These are phyloP conservation scores for Aplocera efformata DNA, from an alignment of 2,888 invertebrate genomes.

Conservation along the genomic window DNA sequence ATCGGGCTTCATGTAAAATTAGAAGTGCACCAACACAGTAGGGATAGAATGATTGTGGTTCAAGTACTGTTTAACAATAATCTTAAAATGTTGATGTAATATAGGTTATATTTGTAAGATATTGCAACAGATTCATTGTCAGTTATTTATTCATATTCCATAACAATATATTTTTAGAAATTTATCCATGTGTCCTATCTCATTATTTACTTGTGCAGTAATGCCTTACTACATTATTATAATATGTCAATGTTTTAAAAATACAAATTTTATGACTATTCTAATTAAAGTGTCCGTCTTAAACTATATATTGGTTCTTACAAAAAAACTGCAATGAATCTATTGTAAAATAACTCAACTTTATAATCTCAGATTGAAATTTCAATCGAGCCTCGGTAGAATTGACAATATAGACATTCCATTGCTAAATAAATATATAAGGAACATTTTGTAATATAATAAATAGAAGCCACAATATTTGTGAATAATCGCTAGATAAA, in stretches of 20 bases:
- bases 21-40: constrained; percentile 76
- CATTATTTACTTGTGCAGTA: no score
- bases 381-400: constrained; percentile 60
- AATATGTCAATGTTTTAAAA: no score
- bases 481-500: constrained; percentile 58
- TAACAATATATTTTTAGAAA: not conserved
- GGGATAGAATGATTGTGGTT: constrained; percentile 67
- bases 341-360: constrained; percentile 45
- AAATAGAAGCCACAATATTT: constrained; percentile 47
- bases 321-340: constrained; percentile 37
- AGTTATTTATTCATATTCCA: constrained; percentile 7
- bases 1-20: constrained; percentile 66
- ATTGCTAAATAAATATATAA: constrained; percentile 52
- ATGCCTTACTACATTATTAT: no score
- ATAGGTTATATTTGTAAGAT: constrained; percentile 46
- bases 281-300: no score
- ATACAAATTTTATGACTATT: no score
- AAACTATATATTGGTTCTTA: not conserved
- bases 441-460: constrained; percentile 57
- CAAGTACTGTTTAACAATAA: constrained; percentile 65
- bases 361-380: constrained; percentile 44
- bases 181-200: not conserved
- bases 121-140: constrained; percentile 48
- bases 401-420: constrained; percentile 74
- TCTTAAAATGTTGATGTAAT: constrained; percentile 49